Percentiles rank a stretch among this genome's conserved stretches.
These are phyloP conservation scores for Ibycter americanus DNA, from an alignment of 2,797 vertebrate species.

Conservation along the genomic window DNA sequence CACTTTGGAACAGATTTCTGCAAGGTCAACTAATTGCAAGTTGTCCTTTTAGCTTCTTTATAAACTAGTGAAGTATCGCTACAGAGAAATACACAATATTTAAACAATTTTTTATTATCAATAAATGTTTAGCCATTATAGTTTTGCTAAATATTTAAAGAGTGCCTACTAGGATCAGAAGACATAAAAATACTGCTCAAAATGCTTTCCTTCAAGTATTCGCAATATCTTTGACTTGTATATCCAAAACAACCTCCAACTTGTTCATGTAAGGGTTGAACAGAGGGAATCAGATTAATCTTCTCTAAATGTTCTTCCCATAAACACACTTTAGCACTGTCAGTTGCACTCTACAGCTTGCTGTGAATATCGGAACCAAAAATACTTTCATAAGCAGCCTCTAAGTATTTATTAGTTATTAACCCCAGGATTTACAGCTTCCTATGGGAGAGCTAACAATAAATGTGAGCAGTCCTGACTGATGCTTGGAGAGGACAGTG, in stretches of 20 bases:
- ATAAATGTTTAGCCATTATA: neutral
- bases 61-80: neutral
- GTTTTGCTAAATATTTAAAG: neutral
- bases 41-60: neutral
- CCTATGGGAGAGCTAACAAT: neutral
- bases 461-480: neutral
- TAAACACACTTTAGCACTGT: neutral
- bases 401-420: neutral
- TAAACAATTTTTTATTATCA: neutral
- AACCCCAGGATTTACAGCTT: neutral
- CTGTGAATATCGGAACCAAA: neutral
- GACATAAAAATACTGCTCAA: neutral
- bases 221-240: neutral
- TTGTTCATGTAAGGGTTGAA: neutral
- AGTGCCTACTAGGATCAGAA: neutral
- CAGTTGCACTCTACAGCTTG: neutral
- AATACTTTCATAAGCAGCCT: neutral
- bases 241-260: neutral
- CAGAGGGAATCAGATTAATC: neutral
- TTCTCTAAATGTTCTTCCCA: neutral
- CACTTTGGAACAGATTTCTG: constrained; percentile 31
- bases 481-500: neutral
- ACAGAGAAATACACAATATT: neutral
- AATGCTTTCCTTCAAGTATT: neutral
- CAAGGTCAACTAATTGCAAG: neutral